These are phyloP conservation scores for Lathamus discolor DNA, from an alignment of 2,113 vertebrate genomes.

Conservation along the genomic window DNA sequence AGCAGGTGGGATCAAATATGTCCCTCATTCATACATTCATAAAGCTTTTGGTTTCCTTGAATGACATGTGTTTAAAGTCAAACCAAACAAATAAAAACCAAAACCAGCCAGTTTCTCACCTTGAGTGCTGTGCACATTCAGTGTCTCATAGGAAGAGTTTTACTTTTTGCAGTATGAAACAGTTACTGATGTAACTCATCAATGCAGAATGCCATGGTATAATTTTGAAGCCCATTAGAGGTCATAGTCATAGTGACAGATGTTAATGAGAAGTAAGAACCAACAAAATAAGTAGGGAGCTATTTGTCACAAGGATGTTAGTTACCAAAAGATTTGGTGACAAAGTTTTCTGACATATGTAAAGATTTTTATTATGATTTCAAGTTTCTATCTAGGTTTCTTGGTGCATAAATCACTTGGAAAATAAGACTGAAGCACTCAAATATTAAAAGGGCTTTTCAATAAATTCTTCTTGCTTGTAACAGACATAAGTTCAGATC, in stretches of 20 bases:
- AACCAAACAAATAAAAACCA: neutral
- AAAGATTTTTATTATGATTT: neutral
- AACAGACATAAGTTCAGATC: neutral
- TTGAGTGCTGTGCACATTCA: neutral
- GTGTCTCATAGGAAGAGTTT: neutral
- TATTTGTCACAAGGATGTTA: neutral
- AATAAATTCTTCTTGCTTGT: neutral
- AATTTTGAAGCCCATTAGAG: slow-evolving; percentile 57
- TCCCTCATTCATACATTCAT: neutral
- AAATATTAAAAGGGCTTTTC: neutral
- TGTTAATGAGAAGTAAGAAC: slow-evolving; percentile 45
- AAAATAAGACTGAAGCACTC: neutral
- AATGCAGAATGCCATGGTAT: slow-evolving; percentile 20
- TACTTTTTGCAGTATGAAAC: neutral
- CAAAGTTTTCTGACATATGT: neutral
- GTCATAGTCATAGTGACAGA: slow-evolving; percentile 41
- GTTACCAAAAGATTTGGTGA: neutral
- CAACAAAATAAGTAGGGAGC: neutral
- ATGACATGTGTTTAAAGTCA: neutral
- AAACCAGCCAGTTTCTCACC: neutral
- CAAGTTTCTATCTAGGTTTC: neutral
- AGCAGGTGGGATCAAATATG: neutral
- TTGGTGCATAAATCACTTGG: neutral
- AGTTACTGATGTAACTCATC: neutral
- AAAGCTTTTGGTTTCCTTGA: neutral